Base-by-base conservation (phyloP, 2,888 invertebrate genomes). In the Leucoma salicis region DNA sequence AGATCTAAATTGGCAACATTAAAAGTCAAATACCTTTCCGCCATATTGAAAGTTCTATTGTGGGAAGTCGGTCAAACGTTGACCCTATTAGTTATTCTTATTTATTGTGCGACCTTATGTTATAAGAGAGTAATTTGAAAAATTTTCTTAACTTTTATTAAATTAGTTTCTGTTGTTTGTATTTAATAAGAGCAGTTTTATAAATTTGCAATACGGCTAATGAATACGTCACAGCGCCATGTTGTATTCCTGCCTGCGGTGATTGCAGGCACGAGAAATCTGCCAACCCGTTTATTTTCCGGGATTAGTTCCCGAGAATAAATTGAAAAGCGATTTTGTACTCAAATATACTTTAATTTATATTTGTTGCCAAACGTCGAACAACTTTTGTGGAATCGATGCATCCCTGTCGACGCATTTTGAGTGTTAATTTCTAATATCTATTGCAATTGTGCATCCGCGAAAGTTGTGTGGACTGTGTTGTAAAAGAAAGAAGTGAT, bases 161-260 rank as follows among this genome's bases (percentile, higher is more conserved):
- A 66, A 54, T 58, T 50, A 49, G 64, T 50, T 65, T 55, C 65
- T 61, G 70, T 72, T 62, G 62, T 65, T 63, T 48, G 49, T 65
- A 48, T 60, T 51, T 31, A 45, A 63, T 56, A 57, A 63, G 71
- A 64, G 54, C 70, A 56, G 63, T 74, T 69, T 72, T 64, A 63
- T 61, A 61, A 74, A 77, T 86, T 86, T 83, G 88, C 86, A 87
- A 85, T 80, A 80, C 75, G 75, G 77, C 76, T 81, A 78, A 79
- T 77, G 83, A 78, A 85, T 83, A 88, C 82, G 88, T 89, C 88
- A 89, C 79, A 89, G 83, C 90, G 90, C 90, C 90, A 90, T 90
- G 89, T 90, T 90, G 90, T 90, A 90, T 89, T 84, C 89, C 88
- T 88, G 89, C 89, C 88, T 88, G 89, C 90, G 84, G 85, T 88